These are phyloP conservation scores for Helobdella robusta DNA, from an alignment of 2,888 invertebrate species.

Conservation along the genomic window DNA sequence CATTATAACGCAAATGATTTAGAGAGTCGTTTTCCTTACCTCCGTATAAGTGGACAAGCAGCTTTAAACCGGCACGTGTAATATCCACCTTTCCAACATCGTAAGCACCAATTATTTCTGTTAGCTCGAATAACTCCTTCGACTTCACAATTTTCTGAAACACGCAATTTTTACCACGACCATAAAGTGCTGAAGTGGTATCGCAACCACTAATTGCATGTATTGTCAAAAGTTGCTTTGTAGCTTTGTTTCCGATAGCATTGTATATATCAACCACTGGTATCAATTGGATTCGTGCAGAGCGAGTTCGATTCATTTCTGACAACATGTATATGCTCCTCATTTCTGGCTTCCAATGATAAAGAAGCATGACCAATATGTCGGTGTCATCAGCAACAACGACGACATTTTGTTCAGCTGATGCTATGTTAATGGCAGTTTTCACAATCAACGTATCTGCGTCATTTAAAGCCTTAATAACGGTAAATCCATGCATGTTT, in stretches of 20 bases:
- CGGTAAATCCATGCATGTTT: too few relatives aligned
- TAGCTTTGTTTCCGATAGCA: background rate
- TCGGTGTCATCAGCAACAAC: conserved; percentile 1
- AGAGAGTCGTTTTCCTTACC: too few relatives aligned
- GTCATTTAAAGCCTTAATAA: background rate
- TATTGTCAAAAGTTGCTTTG: background rate
- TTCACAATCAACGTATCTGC: conserved; percentile 1
- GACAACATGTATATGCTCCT: background rate
- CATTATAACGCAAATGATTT: background rate
- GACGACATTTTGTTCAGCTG: background rate
- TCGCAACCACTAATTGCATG: too few relatives aligned
- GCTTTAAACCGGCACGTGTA: too few relatives aligned
- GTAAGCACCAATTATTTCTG: background rate
- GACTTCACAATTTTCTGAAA: background rate
- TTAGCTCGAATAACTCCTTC: background rate
- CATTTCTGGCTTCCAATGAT: background rate
- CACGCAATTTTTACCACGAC: background rate
- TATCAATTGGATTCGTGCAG: background rate
- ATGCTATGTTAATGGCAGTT: background rate
- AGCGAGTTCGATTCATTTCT: background rate
- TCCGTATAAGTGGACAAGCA: too few relatives aligned
- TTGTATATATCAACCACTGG: background rate
- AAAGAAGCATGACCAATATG: background rate
- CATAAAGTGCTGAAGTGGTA: background rate
- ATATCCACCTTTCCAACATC: too few relatives aligned